phyloP scores from a whole-genome alignment of 2,113 vertebrate genomes.

The Macrotus californicus region DNA sequence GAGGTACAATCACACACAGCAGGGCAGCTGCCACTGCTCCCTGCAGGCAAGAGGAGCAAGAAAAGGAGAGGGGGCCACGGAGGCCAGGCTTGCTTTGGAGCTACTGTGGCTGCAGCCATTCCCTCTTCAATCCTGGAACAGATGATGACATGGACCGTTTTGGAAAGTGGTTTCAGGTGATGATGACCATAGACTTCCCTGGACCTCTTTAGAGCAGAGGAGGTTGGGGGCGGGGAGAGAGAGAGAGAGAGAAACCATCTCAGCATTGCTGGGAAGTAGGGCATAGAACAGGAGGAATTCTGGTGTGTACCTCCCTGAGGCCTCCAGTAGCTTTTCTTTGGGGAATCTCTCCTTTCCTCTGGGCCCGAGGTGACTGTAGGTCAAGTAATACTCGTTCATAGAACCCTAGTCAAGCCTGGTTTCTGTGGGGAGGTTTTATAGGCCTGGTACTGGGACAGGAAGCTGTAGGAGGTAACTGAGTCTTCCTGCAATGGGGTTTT shows the following conservation, averaged over 20 bases:
- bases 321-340: neutral
- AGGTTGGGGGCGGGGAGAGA: neutral
- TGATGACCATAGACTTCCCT: neutral
- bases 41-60: slow-evolving; percentile 40
- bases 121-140: slow-evolving; percentile 52
- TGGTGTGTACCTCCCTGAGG: neutral
- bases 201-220: neutral
- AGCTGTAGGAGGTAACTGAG: neutral
- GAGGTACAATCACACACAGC: slow-evolving; percentile 81
- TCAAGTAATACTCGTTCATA: neutral
- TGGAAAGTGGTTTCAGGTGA: slow-evolving; percentile 17
- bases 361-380: neutral
- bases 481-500: neutral
- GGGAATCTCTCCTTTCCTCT: neutral
- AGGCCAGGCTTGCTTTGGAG: slow-evolving; percentile 24
- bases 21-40: slow-evolving; percentile 77
- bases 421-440: neutral
- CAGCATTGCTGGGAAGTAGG: neutral
- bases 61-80: slow-evolving; percentile 7
- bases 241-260: neutral
- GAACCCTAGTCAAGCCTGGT: neutral
- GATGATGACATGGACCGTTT: slow-evolving; percentile 32
- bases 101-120: slow-evolving; percentile 32
- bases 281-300: neutral
- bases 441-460: neutral